These are phyloP conservation scores for Garrulus glandarius DNA, from an alignment of 2,797 vertebrate genomes.

Conservation along the genomic window DNA sequence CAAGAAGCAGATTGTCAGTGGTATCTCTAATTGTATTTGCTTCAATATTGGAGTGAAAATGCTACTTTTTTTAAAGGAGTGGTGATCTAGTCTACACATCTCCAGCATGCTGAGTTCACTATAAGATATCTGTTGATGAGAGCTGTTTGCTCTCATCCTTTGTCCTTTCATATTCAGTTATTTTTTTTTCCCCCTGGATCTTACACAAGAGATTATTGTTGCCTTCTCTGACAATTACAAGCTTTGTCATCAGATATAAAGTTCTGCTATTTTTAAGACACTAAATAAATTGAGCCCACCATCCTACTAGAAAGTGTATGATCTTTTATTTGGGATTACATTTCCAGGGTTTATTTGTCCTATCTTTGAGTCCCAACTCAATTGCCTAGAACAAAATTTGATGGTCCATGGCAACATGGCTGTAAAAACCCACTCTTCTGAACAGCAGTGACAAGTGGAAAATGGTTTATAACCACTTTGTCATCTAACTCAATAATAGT, in stretches of 20 bases:
- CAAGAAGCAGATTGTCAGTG: not conserved
- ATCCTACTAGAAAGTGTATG: not conserved
- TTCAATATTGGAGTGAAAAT: slow-evolving; percentile 1
- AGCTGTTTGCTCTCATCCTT: slow-evolving; percentile 5
- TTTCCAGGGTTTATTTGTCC: slow-evolving; percentile 15
- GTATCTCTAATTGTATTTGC: not conserved
- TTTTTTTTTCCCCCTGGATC: not conserved
- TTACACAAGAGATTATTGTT: not conserved
- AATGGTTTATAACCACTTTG: slow-evolving; percentile 10
- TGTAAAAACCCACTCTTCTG: not conserved
- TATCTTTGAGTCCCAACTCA: not conserved
- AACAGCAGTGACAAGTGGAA: slow-evolving; percentile 10
- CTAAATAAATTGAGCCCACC: slow-evolving; percentile 29
- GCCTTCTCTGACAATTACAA: slow-evolving; percentile 1
- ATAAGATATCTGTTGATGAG: not conserved
- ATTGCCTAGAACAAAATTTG: slow-evolving; percentile 8
- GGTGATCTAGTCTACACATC: not conserved
- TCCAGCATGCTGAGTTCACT: not conserved
- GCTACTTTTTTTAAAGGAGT: not conserved
- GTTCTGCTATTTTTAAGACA: slow-evolving; percentile 11
- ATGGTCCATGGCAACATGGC: not conserved
- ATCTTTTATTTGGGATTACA: not conserved
- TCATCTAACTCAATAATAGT: not conserved
- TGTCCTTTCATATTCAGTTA: slow-evolving; percentile 19
- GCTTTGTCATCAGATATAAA: slow-evolving; percentile 19